A percentile compares a stretch with the other conserved stretches of the same genome.
phyloP scores from a whole-genome alignment of 2,113 vertebrate species.

The Suncus etruscus region DNA sequence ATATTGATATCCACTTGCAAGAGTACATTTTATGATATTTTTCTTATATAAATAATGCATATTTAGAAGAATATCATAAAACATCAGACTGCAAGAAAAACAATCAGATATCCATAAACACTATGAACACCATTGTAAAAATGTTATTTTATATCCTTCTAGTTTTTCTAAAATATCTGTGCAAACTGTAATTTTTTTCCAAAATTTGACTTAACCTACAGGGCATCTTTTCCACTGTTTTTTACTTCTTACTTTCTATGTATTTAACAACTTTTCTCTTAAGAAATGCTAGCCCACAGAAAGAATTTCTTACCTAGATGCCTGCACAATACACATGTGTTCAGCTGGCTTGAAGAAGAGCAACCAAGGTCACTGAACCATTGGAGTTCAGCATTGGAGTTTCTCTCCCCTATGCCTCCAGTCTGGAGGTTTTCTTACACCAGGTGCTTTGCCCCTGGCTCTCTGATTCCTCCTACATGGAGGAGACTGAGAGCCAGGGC shows the following conservation, averaged over 20 bases:
- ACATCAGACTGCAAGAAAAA: neutral
- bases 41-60: conserved; percentile 27
- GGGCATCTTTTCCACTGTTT: neutral
- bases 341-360: conserved; percentile 96
- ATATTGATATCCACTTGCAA: neutral
- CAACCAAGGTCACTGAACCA: conserved; percentile 93
- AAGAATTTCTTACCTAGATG: conserved; percentile 88
- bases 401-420: conserved; percentile 90
- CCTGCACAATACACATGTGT: conserved; percentile 95
- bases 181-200: conserved; percentile 10
- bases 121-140: conserved; percentile 32
- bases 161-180: conserved; percentile 19
- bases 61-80: conserved; percentile 50
- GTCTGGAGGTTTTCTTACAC: conserved; percentile 88
- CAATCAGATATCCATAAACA: neutral
- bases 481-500: conserved; percentile 95
- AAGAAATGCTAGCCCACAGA: neutral
- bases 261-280: neutral
- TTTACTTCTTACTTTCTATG: neutral
- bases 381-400: conserved; percentile 90
- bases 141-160: neutral
- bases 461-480: conserved; percentile 90
- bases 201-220: conserved; percentile 11
- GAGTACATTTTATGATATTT: conserved; percentile 30
- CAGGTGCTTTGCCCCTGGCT: conserved; percentile 85